phyloP scores from a whole-genome alignment of 64 coral and sea anemone species.

The Stichodactyla mertensii region DNA sequence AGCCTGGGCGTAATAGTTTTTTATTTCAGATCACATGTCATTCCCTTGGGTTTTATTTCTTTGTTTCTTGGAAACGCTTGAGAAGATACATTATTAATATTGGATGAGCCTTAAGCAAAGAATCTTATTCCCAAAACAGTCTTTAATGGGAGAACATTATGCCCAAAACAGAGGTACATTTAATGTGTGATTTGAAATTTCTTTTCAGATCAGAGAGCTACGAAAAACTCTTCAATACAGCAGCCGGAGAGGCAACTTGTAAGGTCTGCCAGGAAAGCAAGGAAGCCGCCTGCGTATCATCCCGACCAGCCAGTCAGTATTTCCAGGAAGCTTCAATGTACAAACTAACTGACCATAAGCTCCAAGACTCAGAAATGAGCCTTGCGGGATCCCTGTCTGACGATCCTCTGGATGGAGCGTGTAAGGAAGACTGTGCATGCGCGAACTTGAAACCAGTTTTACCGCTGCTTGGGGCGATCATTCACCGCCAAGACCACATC shows the following conservation, averaged over 20 bases:
- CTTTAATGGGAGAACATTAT: no score
- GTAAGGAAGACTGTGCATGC: background rate
- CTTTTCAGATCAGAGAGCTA: constrained; percentile 4
- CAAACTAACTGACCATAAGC: background rate
- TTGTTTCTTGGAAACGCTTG: no score
- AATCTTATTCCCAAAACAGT: no score
- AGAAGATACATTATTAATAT: no score
- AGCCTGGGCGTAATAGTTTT: no score
- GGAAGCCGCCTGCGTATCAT: background rate
- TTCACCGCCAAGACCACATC: constrained; percentile 42
- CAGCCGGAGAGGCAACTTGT: constrained; percentile 2
- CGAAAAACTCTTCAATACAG: constrained; percentile 6
- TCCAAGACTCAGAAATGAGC: background rate
- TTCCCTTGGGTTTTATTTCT: no score
- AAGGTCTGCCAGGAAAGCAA: background rate
- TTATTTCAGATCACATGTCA: no score
- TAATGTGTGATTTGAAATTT: background rate
- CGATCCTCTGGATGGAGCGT: background rate
- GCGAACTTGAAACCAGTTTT: background rate
- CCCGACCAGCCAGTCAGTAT: constrained; percentile 15
- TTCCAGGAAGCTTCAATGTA: constrained; percentile 30
- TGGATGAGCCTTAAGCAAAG: no score
- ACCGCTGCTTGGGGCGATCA: background rate
- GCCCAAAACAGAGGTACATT: no score
- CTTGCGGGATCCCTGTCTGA: constrained; percentile 1